phyloP scores from a whole-genome alignment of 2,888 invertebrate species.

The Nasonovia ribisnigri region DNA sequence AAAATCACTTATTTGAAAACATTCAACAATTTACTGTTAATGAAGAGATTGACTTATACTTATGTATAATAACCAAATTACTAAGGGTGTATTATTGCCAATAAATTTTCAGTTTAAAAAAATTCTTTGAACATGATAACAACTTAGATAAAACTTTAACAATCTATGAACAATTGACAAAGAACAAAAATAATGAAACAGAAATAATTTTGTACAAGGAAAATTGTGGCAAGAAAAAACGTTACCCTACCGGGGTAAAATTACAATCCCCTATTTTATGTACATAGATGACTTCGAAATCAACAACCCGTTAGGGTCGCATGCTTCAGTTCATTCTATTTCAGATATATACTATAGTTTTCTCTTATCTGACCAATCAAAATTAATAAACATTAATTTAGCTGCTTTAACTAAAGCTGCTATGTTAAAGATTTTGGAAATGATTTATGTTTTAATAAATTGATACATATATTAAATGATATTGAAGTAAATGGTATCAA shows the following conservation, averaged over 20 bases:
- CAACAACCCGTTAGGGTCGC: no score
- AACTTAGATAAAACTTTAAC: neutral
- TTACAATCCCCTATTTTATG: no score
- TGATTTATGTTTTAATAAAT: neutral
- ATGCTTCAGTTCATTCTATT: no score
- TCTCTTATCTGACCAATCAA: no score
- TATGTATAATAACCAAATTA: neutral
- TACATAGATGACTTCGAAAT: no score
- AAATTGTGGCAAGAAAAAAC: no score
- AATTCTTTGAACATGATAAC: conserved; percentile 21
- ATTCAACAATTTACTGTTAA: no score
- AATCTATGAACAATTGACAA: neutral
- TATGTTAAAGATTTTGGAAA: neutral
- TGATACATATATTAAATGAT: neutral
- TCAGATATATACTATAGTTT: no score
- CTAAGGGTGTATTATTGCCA: neutral
- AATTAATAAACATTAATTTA: neutral
- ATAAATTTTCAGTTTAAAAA: neutral
- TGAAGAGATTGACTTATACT: no score
- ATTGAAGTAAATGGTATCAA: neutral
- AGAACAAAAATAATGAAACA: neutral
- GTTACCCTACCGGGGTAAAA: no score
- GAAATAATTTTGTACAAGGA: no score
- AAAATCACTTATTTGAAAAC: no score
- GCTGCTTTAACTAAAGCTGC: neutral